Conservation (phyloP, 2,113 vertebrate genomes). For the Menidia beryllina region DNA sequence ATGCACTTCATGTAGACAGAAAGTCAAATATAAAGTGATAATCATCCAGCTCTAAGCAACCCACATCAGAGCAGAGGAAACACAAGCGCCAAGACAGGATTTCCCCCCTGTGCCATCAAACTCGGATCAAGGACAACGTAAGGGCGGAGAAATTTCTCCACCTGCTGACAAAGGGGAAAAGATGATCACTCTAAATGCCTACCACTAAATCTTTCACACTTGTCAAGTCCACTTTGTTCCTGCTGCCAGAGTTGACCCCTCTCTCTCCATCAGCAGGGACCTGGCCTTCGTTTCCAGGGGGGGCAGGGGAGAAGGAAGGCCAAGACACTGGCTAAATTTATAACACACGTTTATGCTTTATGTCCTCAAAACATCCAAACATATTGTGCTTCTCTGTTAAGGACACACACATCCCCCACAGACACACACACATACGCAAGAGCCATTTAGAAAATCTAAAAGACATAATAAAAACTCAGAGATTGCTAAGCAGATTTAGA, state of each 20-base stretch:
- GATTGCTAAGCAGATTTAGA: not conserved
- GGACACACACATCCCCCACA: constrained; percentile 18
- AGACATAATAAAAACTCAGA: not conserved
- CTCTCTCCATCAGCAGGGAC: constrained; percentile 64
- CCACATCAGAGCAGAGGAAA: constrained; percentile 45
- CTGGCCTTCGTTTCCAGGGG: constrained; percentile 61
- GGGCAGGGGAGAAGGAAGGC: constrained; percentile 43
- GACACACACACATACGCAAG: not conserved
- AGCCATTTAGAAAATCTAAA: not conserved
- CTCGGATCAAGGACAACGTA: constrained; percentile 69
- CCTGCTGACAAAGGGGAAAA: constrained; percentile 81
- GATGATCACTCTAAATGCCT: constrained; percentile 79
- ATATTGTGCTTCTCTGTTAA: constrained; percentile 49
- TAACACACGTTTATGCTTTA: constrained; percentile 55
- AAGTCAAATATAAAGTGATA: constrained; percentile 42
- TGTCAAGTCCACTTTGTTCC: constrained; percentile 79
- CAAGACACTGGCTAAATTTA: constrained; percentile 69
- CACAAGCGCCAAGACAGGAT: constrained; percentile 48
- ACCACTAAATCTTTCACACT: constrained; percentile 81
- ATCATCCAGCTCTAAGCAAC: constrained; percentile 6
- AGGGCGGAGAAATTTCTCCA: constrained; percentile 64
- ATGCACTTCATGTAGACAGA: constrained; percentile 23
- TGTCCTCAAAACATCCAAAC: constrained; percentile 66
- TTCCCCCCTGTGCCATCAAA: constrained; percentile 54
- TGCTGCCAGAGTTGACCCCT: constrained; percentile 68